These are phyloP conservation scores for Argyra leucocephala DNA, from an alignment of 2,888 invertebrate genomes.

Conservation along the genomic window DNA sequence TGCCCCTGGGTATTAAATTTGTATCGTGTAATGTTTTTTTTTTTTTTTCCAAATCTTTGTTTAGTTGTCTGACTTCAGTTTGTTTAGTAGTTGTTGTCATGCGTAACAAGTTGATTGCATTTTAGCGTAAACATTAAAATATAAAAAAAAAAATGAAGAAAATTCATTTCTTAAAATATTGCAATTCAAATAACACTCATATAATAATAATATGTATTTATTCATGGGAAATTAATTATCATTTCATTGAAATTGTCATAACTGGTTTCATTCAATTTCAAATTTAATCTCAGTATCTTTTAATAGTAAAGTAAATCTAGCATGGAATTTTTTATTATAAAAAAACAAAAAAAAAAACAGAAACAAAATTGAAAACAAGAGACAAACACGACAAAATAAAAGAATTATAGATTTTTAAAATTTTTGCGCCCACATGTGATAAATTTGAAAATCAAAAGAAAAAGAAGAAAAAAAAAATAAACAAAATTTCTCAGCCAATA, in stretches of 20 bases:
- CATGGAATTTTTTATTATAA: no score
- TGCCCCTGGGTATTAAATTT: no score
- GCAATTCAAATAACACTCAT: not conserved
- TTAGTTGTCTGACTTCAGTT: not conserved
- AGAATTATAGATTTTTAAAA: not conserved
- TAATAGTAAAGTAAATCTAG: no score
- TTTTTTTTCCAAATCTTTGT: not conserved
- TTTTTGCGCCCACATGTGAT: not conserved
- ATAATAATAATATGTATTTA: no score
- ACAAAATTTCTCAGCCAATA: not conserved
- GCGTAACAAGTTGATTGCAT: not conserved
- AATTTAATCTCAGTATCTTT: not conserved
- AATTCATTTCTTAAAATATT: not conserved
- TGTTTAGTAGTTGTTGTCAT: not conserved
- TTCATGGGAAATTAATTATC: conserved; percentile 3
- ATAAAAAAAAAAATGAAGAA: no score
- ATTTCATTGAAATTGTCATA: conserved; percentile 3
- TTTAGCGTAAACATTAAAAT: no score
- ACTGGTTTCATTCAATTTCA: not conserved
- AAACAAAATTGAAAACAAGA: not conserved
- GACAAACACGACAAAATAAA: not conserved
- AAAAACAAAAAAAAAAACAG: no score
- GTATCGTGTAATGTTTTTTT: no score
- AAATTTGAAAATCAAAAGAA: not conserved
- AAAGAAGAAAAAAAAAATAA: not conserved